A percentile compares a stretch with the other conserved stretches of the same genome.
phyloP scores from a whole-genome alignment of 2,113 vertebrate genomes.

The Camelus bactrianus region DNA sequence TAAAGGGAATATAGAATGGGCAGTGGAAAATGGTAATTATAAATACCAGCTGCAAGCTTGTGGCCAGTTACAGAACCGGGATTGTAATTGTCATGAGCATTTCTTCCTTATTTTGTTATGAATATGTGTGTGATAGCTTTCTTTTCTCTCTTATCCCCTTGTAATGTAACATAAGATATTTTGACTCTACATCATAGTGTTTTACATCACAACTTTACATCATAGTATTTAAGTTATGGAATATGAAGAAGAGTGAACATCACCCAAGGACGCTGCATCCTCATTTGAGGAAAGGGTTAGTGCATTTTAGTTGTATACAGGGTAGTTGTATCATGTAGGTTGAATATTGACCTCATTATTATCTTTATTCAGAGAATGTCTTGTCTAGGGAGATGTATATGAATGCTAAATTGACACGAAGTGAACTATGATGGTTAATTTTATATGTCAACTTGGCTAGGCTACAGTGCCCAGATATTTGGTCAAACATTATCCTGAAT shows the following conservation, averaged over 20 bases:
- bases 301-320: not conserved
- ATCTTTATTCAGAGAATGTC: not conserved
- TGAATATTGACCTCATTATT: not conserved
- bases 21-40: not conserved
- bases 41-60: not conserved
- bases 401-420: not conserved
- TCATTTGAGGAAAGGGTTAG: not conserved
- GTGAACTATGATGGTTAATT: not conserved
- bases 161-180: not conserved
- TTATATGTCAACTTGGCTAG: not conserved
- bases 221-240: not conserved
- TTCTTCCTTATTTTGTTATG: not conserved
- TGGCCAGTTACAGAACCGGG: not conserved
- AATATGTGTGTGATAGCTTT: not conserved
- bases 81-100: not conserved
- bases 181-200: not conserved
- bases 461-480: not conserved
- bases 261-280: not conserved
- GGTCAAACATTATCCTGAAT: not conserved
- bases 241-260: not conserved
- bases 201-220: not conserved
- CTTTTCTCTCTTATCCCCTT: not conserved
- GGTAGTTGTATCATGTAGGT: not conserved
- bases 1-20: not conserved
- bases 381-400: not conserved